Base-by-base conservation (phyloP, 1,140 invertebrate species). In the Zaprionus vittiger region DNA sequence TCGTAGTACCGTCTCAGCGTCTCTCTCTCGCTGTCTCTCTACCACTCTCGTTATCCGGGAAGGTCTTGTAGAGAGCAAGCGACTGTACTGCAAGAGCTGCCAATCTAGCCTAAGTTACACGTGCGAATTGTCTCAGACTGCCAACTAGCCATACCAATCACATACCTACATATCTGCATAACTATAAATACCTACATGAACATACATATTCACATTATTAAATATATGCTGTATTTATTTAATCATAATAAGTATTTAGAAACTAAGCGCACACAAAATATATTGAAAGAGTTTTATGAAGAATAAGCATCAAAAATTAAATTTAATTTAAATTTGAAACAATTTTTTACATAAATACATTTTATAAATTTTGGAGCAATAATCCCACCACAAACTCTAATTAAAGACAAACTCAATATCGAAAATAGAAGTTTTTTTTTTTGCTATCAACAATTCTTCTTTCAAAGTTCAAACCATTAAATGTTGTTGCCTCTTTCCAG, bases 81-180 rank as follows among this genome's bases (percentile, higher is more conserved):
- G 80, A 66, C 74, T 68, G 54, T 74, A 87, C 75, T 87, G 84
- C 84, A 79, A 84, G 72, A 73, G 72, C 68, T 80, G 77, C 77
- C 67, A 87, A 75, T 55, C 63, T 47, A 74, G 73, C 66, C 76
- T 76, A 62, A 84, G 68, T 37, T 56, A 82, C 57, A 80, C 70
- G 62, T 86, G 69, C 67, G 76, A 79, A 73, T 55, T 65, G 65
- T 73, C 31, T 65, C 59, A 67, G 67, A 63, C 66, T 59, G 52
- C 55, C 63, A 60, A 73, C 71, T 72, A 6, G 6, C 6, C 70
- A 72, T 75, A 28, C 31, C 67, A 73, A 67, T 52, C 26, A 47
- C 38, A 67, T 44, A 57, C 14, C 28, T 28, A 24, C 41, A 47
- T 2, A 47, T 2, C 6, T 37, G 24, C 31, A 59, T 37, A 38